Base-by-base conservation (phyloP, 2,797 vertebrate genomes). In the Percopsis omiscomaycus region DNA sequence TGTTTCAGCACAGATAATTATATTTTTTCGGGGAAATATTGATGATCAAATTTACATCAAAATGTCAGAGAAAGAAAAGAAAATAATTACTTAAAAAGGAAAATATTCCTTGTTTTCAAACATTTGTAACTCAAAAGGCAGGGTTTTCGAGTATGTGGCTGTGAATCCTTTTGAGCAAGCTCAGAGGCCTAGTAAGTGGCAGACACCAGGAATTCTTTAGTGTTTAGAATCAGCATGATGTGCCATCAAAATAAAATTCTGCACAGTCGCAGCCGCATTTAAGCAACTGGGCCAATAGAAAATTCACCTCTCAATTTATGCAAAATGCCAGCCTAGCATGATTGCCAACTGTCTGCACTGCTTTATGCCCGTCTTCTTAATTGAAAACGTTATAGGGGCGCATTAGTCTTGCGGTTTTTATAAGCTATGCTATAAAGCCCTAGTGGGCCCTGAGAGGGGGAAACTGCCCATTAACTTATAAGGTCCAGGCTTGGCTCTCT, bases 391-490 rank as follows among this genome's bases (percentile, higher is more conserved):
- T 92, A 92, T 87, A 87, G 85, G 86, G 92, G 88, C 75, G 87
- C 86, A 93, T 89, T 89, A 91, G 88, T 91, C 83, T 85, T 84
- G 74, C 75, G 74, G 68, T 83, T 88, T 92, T 91, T 91, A 92
- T 89, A 90, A 92, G 91, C 87, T 68, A 75, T 87, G 88, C 90
- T 93, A 88, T 93, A 93, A 94, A 93, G 90, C 82, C 84, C 86
- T 87, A 77, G 87, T 69, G 85, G 91, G 82, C 86, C 79, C 63
- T 73, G 84, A 81, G 86, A 58, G 90, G 85, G 85, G 89, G 92
- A 91, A 90, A 90, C 84, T 91, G 90, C 91, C 92, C 92, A 93
- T 94, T 95, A 95, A 95, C 89, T 94, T 93, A 94, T 91, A 87
- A 88, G 84, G 93, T 91, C 92, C 92, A 94, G 93, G 92, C 93